phyloP scores from a whole-genome alignment of 2,888 invertebrate genomes.

The Ornithoptera alexandrae region DNA sequence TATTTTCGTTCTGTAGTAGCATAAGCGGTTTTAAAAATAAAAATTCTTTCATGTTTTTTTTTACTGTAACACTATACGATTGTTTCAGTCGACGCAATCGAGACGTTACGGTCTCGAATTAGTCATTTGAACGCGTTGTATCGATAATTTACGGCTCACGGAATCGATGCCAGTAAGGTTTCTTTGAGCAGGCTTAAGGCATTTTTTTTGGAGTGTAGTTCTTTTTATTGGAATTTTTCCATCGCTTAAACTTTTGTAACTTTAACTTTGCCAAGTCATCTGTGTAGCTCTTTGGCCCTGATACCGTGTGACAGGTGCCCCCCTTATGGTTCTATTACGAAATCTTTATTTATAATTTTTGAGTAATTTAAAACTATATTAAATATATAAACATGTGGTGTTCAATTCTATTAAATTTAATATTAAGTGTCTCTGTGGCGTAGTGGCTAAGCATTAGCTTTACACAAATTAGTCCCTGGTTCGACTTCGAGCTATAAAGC shows the following conservation, averaged over 20 bases:
- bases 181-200: conserved; percentile 33
- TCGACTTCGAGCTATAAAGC: too few species aligned
- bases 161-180: conserved; percentile 39
- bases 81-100: conserved; percentile 24
- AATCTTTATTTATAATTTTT: neutral
- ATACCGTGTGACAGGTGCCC: conserved; percentile 22
- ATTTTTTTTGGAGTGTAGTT: conserved; percentile 1
- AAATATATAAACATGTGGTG: too few species aligned
- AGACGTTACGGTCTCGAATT: conserved; percentile 31
- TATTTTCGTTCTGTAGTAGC: too few species aligned
- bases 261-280: conserved; percentile 30
- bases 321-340: neutral
- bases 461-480: too few species aligned
- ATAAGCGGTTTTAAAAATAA: neutral
- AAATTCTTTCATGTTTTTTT: neutral
- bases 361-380: neutral
- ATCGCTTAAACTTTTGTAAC: conserved; percentile 25
- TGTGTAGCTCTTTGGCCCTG: conserved; percentile 19
- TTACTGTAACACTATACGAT: conserved; percentile 23
- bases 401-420: too few species aligned
- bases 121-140: conserved; percentile 29
- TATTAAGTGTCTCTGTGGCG: too few species aligned
- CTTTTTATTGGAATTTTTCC: conserved; percentile 15
- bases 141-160: conserved; percentile 34
- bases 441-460: too few species aligned